These are phyloP conservation scores for Serranus cabrilla DNA, from an alignment of 2,797 vertebrate genomes.

Conservation along the genomic window DNA sequence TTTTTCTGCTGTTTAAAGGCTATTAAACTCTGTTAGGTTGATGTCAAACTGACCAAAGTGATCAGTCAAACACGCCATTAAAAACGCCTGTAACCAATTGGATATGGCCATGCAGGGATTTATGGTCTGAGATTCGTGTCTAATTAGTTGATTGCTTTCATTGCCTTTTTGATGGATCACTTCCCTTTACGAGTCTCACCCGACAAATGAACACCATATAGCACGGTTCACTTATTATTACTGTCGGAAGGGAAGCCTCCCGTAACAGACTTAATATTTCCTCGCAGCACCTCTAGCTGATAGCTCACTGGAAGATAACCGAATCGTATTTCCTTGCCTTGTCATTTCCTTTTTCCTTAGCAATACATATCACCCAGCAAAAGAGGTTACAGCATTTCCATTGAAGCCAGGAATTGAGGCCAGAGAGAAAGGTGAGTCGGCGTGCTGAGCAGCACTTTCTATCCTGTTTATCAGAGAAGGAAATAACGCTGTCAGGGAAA, in stretches of 20 bases:
- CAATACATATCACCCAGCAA: conserved; percentile 45
- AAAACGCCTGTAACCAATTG: conserved; percentile 56
- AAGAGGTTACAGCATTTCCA: conserved; percentile 49
- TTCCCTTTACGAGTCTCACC: conserved; percentile 41
- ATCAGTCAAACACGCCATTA: conserved; percentile 63
- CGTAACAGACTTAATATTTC: conserved; percentile 41
- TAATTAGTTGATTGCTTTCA: conserved; percentile 75
- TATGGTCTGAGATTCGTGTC: conserved; percentile 55
- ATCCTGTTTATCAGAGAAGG: conserved; percentile 63
- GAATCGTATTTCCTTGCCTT: conserved; percentile 51
- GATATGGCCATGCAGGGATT: conserved; percentile 52
- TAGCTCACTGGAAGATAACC: conserved; percentile 40
- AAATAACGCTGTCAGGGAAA: conserved; percentile 47
- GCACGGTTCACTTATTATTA: conserved; percentile 41
- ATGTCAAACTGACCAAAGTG: conserved; percentile 47
- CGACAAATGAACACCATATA: conserved; percentile 46
- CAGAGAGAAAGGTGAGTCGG: conserved; percentile 37
- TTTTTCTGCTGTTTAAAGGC: conserved; percentile 42
- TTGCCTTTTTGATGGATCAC: conserved; percentile 68
- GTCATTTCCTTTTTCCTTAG: conserved; percentile 61
- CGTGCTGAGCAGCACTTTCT: conserved; percentile 15
- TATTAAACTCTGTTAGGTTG: conserved; percentile 46
- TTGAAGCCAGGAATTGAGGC: conserved; percentile 57
- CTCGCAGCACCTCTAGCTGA: conserved; percentile 35
- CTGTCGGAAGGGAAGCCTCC: conserved; percentile 28